A percentile compares a stretch with the other conserved stretches of the same genome.
Conservation (phyloP, 2,113 vertebrate genomes). For the Pipa parva region DNA sequence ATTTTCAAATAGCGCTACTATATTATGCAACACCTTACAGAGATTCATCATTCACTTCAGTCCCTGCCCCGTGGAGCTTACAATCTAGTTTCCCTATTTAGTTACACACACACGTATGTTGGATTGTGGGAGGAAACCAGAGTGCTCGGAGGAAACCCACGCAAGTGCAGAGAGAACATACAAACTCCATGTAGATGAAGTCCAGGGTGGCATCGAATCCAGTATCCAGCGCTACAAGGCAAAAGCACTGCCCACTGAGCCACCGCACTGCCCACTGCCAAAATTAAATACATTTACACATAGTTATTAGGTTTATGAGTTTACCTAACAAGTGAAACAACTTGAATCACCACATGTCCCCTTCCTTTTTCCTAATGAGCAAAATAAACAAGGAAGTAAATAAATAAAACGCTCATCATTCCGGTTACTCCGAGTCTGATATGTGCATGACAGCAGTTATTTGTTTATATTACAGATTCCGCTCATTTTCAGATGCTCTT, state of each 20-base stretch:
- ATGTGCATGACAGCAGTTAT: background rate
- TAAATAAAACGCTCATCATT: background rate
- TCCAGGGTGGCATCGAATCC: too few relatives aligned
- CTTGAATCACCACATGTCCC: background rate
- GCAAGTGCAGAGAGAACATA: too few relatives aligned
- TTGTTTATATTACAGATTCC: background rate
- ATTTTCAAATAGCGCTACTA: background rate
- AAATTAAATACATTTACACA: background rate
- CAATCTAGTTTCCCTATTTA: too few relatives aligned
- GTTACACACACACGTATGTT: too few relatives aligned
- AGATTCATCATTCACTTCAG: too few relatives aligned
- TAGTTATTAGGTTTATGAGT: background rate
- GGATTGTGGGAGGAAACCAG: too few relatives aligned
- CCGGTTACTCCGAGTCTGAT: background rate
- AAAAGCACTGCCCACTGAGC: background rate
- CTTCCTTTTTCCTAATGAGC: background rate
- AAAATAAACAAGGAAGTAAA: background rate
- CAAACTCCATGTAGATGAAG: too few relatives aligned
- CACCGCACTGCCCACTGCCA: too few relatives aligned
- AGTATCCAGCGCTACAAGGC: too few relatives aligned
- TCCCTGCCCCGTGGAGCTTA: too few relatives aligned
- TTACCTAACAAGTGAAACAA: background rate
- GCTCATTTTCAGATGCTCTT: conserved; percentile 9
- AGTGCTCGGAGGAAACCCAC: too few relatives aligned
- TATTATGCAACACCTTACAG: too few relatives aligned